A percentile compares a stretch with the other conserved stretches of the same genome.
phyloP scores from a whole-genome alignment of 2,797 vertebrate genomes.

The Eutrigla gurnardus region DNA sequence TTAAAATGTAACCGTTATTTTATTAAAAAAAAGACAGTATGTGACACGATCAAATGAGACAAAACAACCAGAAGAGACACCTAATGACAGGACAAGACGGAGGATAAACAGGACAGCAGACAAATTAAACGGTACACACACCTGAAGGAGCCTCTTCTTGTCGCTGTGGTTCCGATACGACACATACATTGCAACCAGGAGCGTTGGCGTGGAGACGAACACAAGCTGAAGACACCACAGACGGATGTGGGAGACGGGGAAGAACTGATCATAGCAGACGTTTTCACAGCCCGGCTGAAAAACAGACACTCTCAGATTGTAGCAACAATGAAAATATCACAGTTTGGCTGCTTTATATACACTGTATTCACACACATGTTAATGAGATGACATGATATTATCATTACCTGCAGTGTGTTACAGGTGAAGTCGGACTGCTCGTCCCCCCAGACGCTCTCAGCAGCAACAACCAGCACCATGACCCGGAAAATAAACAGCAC shows the following conservation, averaged over 20 bases:
- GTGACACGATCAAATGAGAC: no score
- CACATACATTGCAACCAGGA: slow-evolving; percentile 80
- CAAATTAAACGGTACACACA: slow-evolving; percentile 16
- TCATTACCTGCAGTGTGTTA: slow-evolving; percentile 80
- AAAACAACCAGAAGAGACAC: neutral
- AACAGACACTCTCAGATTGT: neutral
- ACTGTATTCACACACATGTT: neutral
- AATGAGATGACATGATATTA: neutral
- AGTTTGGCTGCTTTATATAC: neutral
- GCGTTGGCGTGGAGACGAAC: slow-evolving; percentile 81
- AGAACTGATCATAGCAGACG: slow-evolving; percentile 85
- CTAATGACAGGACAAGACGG: neutral
- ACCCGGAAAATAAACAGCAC: slow-evolving; percentile 84
- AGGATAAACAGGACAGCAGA: neutral
- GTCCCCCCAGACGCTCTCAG: slow-evolving; percentile 85
- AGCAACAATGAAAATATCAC: neutral
- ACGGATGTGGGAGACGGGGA: slow-evolving; percentile 84
- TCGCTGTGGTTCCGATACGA: slow-evolving; percentile 72
- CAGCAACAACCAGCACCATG: slow-evolving; percentile 81
- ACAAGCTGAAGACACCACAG: slow-evolving; percentile 85
- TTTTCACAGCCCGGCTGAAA: slow-evolving; percentile 83
- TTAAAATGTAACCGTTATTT: no score
- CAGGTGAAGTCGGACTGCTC: slow-evolving; percentile 85
- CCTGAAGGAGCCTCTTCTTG: slow-evolving; percentile 74
- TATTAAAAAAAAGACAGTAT: neutral